phyloP scores from a whole-genome alignment of 2,888 invertebrate genomes.

The Hesperia comma region DNA sequence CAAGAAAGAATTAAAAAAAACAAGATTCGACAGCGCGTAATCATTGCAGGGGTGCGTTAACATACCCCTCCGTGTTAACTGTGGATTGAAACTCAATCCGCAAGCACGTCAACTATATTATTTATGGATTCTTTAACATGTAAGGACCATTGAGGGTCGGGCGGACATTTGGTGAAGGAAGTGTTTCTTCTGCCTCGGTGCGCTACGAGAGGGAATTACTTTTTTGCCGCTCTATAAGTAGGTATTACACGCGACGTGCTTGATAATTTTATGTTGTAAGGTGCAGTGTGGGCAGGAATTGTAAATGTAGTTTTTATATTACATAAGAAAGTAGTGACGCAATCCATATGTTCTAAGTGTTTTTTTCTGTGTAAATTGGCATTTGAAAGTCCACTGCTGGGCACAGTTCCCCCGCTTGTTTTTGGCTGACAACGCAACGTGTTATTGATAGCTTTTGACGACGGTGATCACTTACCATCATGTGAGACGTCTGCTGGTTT shows the following conservation, averaged over 20 bases:
- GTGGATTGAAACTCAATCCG: constrained; percentile 72
- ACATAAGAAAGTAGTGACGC: no score
- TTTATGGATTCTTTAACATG: constrained; percentile 84
- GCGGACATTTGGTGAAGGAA: constrained; percentile 80
- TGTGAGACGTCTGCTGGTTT: no score
- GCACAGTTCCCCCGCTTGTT: no score
- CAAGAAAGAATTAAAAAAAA: background rate
- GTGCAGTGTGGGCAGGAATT: background rate
- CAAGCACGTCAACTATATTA: constrained; percentile 81
- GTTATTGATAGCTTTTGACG: no score
- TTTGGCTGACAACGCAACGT: no score
- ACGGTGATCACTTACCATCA: no score
- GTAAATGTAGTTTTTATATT: background rate
- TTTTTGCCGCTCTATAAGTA: constrained; percentile 47
- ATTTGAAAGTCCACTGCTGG: no score
- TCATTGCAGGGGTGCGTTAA: background rate
- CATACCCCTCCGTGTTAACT: constrained; percentile 15
- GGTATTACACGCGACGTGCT: constrained; percentile 45
- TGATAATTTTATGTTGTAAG: constrained; percentile 16
- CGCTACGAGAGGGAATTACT: constrained; percentile 59
- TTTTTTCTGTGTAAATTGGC: no score
- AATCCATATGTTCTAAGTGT: no score
- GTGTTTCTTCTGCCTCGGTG: constrained; percentile 74
- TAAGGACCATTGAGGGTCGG: constrained; percentile 69
- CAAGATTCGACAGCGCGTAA: background rate